phyloP scores from a whole-genome alignment of 1,140 invertebrate genomes.

The Brachionus sp. region DNA sequence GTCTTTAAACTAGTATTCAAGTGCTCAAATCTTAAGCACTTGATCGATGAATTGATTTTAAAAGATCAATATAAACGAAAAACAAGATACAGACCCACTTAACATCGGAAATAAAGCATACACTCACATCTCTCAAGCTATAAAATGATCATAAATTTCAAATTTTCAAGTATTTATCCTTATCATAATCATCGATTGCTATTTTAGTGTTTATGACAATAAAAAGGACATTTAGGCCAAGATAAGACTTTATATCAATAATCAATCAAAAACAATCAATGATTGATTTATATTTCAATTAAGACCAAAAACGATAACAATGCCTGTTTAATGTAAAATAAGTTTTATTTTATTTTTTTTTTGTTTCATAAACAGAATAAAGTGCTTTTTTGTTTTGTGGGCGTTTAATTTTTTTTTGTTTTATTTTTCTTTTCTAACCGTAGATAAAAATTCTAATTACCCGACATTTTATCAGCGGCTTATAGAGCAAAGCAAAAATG shows the following conservation, averaged over 20 bases:
- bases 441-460: not conserved
- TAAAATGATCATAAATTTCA: slow-evolving; percentile 13
- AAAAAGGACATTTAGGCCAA: slow-evolving; percentile 19
- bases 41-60: not conserved
- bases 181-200: not conserved
- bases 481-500: not conserved
- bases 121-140: not conserved
- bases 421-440: not conserved
- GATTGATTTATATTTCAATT: slow-evolving; percentile 37
- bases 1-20: not conserved
- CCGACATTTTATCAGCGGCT: not conserved
- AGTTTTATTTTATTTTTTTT: not conserved
- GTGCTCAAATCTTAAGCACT: slow-evolving; percentile 3
- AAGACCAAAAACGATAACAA: slow-evolving; percentile 16
- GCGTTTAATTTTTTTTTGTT: not conserved
- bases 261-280: slow-evolving; percentile 20
- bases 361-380: not conserved
- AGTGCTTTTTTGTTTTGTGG: not conserved
- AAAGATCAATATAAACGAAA: not conserved
- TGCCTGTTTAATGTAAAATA: slow-evolving; percentile 27
- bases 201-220: slow-evolving; percentile 30
- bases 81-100: slow-evolving; percentile 15
- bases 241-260: slow-evolving; percentile 21
- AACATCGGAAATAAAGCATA: not conserved
- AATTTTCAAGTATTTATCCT: slow-evolving; percentile 20